phyloP scores from a whole-genome alignment of 2,888 invertebrate genomes.

The Fissipunctia ypsillon region DNA sequence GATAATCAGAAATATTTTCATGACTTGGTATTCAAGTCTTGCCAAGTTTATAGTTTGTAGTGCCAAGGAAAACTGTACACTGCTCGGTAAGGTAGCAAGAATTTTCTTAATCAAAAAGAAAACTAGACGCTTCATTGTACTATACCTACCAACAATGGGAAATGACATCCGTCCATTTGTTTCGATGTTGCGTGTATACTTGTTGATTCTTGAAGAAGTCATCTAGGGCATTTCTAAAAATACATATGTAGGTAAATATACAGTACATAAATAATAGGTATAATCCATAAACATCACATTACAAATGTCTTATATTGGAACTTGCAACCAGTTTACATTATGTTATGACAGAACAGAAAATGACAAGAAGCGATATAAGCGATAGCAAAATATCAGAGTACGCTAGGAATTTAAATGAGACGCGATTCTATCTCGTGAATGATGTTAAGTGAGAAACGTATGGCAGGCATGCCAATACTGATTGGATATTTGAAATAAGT shows the following conservation, averaged over 20 bases:
- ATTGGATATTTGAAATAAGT: slow-evolving; percentile 20
- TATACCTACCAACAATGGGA: not conserved
- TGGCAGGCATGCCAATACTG: slow-evolving; percentile 52
- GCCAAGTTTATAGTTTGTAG: not conserved
- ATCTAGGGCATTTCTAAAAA: not conserved
- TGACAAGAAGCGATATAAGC: slow-evolving; percentile 54
- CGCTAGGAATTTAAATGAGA: slow-evolving; percentile 60
- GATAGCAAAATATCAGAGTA: slow-evolving; percentile 49
- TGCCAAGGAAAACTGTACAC: not conserved
- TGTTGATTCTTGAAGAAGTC: not conserved
- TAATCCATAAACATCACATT: slow-evolving; percentile 39
- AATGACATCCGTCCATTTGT: not conserved
- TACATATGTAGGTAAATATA: not conserved
- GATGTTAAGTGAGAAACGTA: slow-evolving; percentile 52
- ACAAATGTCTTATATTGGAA: slow-evolving; percentile 30
- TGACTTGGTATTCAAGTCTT: not conserved
- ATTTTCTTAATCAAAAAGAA: not conserved
- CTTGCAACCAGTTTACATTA: slow-evolving; percentile 29
- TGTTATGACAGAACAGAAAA: slow-evolving; percentile 59
- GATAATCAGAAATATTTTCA: not conserved
- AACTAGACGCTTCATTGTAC: not conserved
- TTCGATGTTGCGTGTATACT: too few relatives aligned
- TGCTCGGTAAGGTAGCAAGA: not conserved
- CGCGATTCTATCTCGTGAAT: slow-evolving; percentile 56
- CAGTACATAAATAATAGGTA: not conserved